Conservation (phyloP, 2,113 vertebrate species). For the Hippoglossus stenolepis region DNA sequence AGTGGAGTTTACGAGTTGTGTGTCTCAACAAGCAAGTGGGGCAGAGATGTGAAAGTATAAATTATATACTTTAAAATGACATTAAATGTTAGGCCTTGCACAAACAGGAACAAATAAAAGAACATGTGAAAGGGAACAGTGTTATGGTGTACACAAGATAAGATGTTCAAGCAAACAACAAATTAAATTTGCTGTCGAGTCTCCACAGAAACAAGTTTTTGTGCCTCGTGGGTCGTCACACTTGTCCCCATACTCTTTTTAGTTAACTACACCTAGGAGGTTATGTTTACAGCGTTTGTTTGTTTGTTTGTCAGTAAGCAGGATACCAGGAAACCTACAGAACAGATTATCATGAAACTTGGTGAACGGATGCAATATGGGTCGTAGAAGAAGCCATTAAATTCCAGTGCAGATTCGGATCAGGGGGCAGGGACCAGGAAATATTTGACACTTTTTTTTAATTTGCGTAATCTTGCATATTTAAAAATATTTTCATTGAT, state of each 20-base stretch:
- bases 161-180: neutral
- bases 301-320: too few relatives aligned
- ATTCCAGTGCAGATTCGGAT: too few relatives aligned
- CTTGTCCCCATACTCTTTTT: neutral
- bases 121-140: neutral
- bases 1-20: constrained; percentile 34
- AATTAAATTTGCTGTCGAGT: neutral
- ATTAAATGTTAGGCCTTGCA: neutral
- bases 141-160: neutral
- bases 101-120: constrained; percentile 1
- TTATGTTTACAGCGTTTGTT: too few relatives aligned
- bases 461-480: too few relatives aligned
- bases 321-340: too few relatives aligned
- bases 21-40: constrained; percentile 42
- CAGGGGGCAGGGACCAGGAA: too few relatives aligned
- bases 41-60: constrained; percentile 1
- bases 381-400: too few relatives aligned
- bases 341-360: neutral
- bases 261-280: too few relatives aligned
- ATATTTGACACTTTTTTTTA: too few relatives aligned
- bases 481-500: too few relatives aligned
- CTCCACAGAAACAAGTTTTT: neutral
- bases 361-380: too few relatives aligned
- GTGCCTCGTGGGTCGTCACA: neutral
- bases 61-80: constrained; percentile 11